These are phyloP conservation scores for Laticauda laticaudata DNA, from an alignment of 2,113 vertebrate species.

Conservation along the genomic window DNA sequence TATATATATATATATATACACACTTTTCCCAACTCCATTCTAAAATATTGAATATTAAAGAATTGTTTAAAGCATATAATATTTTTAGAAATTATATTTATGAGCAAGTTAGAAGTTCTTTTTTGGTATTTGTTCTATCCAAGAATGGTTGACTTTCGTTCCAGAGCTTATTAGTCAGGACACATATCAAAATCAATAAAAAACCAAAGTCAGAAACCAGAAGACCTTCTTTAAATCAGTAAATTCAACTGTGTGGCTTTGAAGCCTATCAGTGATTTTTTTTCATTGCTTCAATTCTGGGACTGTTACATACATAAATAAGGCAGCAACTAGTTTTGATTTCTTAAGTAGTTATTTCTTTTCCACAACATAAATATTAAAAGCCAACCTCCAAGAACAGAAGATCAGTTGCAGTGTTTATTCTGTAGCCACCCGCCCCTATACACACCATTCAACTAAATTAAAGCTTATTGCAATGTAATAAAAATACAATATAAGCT, in stretches of 20 bases:
- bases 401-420: not conserved
- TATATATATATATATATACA: too few species aligned
- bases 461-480: not conserved
- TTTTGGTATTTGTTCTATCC: not conserved
- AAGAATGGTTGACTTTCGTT: not conserved
- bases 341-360: not conserved
- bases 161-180: not conserved
- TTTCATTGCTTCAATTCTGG: not conserved
- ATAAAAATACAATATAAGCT: not conserved
- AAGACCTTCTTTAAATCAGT: not conserved
- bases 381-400: not conserved
- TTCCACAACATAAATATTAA: not conserved
- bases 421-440: not conserved
- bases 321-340: not conserved
- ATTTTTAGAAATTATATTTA: not conserved
- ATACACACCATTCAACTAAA: not conserved
- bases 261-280: not conserved
- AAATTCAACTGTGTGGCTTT: not conserved
- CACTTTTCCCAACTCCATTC: too few species aligned
- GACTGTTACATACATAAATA: not conserved
- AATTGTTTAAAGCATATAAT: not conserved
- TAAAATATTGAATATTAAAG: too few species aligned
- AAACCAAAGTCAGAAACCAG: not conserved
- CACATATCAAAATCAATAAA: not conserved
- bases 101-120: not conserved